phyloP scores from a whole-genome alignment of 2,888 invertebrate genomes.

The Cinara cedri region DNA sequence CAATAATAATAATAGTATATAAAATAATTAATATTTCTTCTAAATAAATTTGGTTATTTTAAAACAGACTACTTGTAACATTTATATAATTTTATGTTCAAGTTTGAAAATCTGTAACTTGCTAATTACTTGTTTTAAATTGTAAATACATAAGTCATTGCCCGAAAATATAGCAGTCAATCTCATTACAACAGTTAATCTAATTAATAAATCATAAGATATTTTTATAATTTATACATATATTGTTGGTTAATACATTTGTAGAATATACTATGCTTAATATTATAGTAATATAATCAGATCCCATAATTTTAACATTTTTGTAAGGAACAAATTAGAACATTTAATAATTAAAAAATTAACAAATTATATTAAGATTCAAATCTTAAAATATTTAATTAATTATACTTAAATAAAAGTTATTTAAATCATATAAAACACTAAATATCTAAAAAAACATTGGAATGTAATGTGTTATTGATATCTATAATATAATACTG shows the following conservation, averaged over 20 bases:
- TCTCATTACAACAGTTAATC: no score
- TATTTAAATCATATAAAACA: not conserved
- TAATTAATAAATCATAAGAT: not conserved
- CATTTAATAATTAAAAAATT: not conserved
- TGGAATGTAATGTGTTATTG: not conserved
- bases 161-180: no score
- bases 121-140: not conserved
- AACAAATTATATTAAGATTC: not conserved
- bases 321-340: constrained; percentile 33
- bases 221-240: not conserved
- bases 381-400: constrained; percentile 3
- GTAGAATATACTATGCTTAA: constrained; percentile 11
- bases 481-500: constrained; percentile 48
- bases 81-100: no score
- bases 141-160: no score
- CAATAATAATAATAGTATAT: no score
- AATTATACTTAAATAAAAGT: constrained; percentile 10
- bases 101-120: no score
- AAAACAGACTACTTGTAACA: no score
- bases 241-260: constrained; percentile 14
- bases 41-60: no score
- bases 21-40: no score
- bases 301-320: constrained; percentile 4
- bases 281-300: constrained; percentile 1
- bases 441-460: constrained; percentile 6